A percentile compares a stretch with the other conserved stretches of the same genome.
phyloP scores from a whole-genome alignment of 2,797 vertebrate species.

The Spatula versicolor region DNA sequence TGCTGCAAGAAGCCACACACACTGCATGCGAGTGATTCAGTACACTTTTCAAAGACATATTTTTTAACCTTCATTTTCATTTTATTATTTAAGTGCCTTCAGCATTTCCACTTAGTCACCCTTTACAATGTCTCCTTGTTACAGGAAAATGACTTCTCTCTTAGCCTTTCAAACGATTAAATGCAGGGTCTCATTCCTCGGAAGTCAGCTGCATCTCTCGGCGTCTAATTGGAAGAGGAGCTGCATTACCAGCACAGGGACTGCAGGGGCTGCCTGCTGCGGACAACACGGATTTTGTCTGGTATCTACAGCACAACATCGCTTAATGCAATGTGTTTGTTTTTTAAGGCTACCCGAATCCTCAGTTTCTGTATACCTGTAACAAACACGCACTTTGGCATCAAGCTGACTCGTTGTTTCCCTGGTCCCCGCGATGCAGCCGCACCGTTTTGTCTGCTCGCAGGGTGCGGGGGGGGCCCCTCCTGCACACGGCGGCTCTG shows the following conservation, averaged over 20 bases:
- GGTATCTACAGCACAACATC: neutral
- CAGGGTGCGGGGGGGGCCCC: neutral
- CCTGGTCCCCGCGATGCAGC: no score
- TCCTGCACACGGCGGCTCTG: neutral
- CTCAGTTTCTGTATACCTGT: neutral
- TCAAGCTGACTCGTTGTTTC: neutral
- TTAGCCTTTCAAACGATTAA: neutral
- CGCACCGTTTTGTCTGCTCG: neutral
- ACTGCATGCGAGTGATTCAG: neutral
- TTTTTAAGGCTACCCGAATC: neutral
- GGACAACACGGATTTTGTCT: neutral
- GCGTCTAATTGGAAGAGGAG: neutral
- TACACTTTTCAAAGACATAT: neutral
- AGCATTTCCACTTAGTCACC: neutral
- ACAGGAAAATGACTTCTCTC: neutral
- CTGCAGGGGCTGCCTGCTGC: neutral
- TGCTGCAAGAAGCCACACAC: neutral
- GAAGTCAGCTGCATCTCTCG: neutral
- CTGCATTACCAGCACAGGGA: neutral
- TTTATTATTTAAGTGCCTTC: neutral
- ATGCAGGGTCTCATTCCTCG: rapidly evolving
- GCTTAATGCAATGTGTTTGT: neutral
- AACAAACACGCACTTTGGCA: neutral
- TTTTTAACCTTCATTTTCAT: neutral
- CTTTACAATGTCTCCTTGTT: neutral